phyloP scores from a whole-genome alignment of 2,113 vertebrate genomes.

The Pseudopipra pipra region DNA sequence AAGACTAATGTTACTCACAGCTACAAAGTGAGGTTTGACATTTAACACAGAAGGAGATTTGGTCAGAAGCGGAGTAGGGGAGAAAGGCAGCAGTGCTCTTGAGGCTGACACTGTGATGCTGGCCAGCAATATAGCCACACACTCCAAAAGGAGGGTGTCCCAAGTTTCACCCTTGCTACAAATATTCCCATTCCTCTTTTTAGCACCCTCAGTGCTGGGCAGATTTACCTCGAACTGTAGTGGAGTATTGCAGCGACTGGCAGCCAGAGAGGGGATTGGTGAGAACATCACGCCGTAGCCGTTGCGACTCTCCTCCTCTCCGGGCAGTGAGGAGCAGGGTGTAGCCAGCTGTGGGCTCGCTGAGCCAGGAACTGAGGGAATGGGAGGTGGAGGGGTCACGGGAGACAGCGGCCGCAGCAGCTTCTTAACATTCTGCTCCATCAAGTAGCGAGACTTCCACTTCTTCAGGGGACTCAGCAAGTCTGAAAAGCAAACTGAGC shows the following conservation, averaged over 20 bases:
- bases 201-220: background rate
- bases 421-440: constrained; percentile 80
- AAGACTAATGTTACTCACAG: background rate
- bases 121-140: background rate
- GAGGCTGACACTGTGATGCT: background rate
- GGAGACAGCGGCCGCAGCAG: constrained; percentile 88
- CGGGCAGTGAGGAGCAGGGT: constrained; percentile 77
- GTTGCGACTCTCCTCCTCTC: constrained; percentile 80
- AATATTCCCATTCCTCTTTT: background rate
- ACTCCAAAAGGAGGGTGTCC: background rate
- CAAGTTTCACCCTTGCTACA: background rate
- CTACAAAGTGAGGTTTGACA: background rate
- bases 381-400: constrained; percentile 84
- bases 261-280: constrained; percentile 86
- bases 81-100: background rate
- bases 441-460: constrained; percentile 87
- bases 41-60: background rate
- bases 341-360: constrained; percentile 79
- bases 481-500: constrained; percentile 75
- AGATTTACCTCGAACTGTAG: constrained; percentile 93
- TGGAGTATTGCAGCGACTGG: constrained; percentile 97
- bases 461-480: constrained; percentile 91
- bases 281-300: constrained; percentile 85
- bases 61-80: background rate
- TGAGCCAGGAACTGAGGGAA: constrained; percentile 73